Conservation (phyloP, 1,140 invertebrate species). For the Gonatopus flavifemur region DNA sequence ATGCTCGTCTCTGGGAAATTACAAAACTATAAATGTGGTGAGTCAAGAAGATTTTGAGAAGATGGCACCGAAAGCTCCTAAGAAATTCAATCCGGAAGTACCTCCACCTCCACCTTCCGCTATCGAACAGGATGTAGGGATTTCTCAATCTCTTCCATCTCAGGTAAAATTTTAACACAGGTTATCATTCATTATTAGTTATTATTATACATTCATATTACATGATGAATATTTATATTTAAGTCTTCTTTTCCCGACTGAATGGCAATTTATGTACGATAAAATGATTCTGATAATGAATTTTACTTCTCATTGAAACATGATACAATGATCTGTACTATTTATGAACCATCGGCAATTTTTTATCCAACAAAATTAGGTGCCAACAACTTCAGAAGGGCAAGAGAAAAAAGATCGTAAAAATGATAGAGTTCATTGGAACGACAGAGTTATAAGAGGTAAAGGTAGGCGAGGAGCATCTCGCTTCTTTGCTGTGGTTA, state of each 20-base stretch:
- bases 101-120: constrained; percentile 77
- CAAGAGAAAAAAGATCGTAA: constrained; percentile 41
- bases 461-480: constrained; percentile 50
- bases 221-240: not conserved
- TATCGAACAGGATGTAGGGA: constrained; percentile 44
- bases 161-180: constrained; percentile 37
- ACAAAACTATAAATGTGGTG: constrained; percentile 89
- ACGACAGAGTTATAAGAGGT: constrained; percentile 33
- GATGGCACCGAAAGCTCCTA: constrained; percentile 66
- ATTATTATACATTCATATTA: not conserved
- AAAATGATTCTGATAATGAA: too few relatives aligned
- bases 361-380: constrained; percentile 22
- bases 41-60: constrained; percentile 86
- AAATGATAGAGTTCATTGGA: constrained; percentile 35
- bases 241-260: not conserved
- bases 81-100: constrained; percentile 67
- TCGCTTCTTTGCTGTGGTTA: constrained; percentile 95
- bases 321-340: too few relatives aligned
- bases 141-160: constrained; percentile 35
- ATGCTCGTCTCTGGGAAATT: constrained; percentile 61
- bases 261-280: too few relatives aligned
- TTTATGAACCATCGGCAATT: too few relatives aligned
- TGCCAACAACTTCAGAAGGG: constrained; percentile 27
- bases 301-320: too few relatives aligned
- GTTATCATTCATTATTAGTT: not conserved